Base-by-base conservation (phyloP, 2,797 vertebrate genomes). In the Neosalanx taihuensis region DNA sequence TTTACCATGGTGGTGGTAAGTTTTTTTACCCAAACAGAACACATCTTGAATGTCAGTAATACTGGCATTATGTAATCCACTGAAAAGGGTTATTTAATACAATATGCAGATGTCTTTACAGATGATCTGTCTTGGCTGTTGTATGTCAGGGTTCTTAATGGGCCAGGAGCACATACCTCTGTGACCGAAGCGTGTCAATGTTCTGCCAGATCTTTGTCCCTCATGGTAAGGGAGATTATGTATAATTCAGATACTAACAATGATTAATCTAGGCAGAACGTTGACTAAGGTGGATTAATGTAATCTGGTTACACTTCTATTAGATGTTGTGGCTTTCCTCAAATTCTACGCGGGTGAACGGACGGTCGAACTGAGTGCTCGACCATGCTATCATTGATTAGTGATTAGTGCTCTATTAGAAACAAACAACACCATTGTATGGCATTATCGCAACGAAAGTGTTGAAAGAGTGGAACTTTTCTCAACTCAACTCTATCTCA, bases 351-450 rank as follows among this genome's bases (percentile, higher is more conserved):
- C 20, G 18, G 58, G 37, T 71, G 63, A 76, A 74, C 70, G 65
- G 76, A 76, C 63, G 15, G 64, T 37, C 70, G 64, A 20, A 72
- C 74, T 67, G 37, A 71, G 18, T 17, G 17, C 51, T 56, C 9
- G 18, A n/a, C 18, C 18, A 18, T 4, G 3, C 13, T n/a, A 7
- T 56, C 18, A 12, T 12, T 46, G 41, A 46, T 56, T n/a, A 56
- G 10, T 41, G 37, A 41, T 4, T 4, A 4, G 41, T 46, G 41
- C 10, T 46, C 12, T 12, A 41, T 41, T 46, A 46, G 41, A 46
- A 46, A 46, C 41, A 13, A 46, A 46, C 41, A 46, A 46, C 41
- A 12, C 41, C 10, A 46, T 41, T 41, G 37, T 41, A 41, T 46
- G 10, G 41, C 6, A 37, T 37, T 1, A 46, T 2, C 3, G 10